Evolutionary conservation across 2,797 vertebrate species (phyloP).

Genomic region (Muscicapa striata): DNA sequence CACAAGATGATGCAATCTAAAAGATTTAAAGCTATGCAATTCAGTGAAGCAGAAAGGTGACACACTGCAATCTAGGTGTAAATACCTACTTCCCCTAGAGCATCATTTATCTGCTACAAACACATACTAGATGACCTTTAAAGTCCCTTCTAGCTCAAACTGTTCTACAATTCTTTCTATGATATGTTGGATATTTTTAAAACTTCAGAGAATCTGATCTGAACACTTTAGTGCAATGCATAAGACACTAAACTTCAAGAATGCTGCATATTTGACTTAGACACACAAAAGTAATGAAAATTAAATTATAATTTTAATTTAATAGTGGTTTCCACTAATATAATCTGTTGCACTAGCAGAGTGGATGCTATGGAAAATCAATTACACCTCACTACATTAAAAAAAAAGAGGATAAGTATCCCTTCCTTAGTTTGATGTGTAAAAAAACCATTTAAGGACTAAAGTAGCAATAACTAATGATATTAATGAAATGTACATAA

Average conservation of each 20-base stretch:
- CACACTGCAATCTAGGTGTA: constrained; percentile 35
- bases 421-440: background rate
- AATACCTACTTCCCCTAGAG: constrained; percentile 45
- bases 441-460: background rate
- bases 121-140: background rate
- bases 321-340: background rate
- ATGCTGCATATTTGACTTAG: background rate
- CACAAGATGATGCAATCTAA: constrained; percentile 57
- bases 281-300: background rate
- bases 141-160: background rate
- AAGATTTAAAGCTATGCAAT: constrained; percentile 40
- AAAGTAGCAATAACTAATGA: background rate
- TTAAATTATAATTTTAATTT: background rate
- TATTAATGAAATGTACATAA: background rate
- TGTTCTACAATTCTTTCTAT: background rate
- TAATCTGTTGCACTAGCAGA: background rate
- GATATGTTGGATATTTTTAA: background rate
- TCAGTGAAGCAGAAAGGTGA: constrained; percentile 57
- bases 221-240: background rate
- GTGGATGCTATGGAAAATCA: background rate
- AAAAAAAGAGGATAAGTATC: background rate
- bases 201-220: background rate
- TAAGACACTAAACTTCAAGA: background rate
- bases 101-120: constrained; percentile 26
- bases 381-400: background rate